These are phyloP conservation scores for Sericinus montela DNA, from an alignment of 2,888 invertebrate genomes.

Conservation along the genomic window DNA sequence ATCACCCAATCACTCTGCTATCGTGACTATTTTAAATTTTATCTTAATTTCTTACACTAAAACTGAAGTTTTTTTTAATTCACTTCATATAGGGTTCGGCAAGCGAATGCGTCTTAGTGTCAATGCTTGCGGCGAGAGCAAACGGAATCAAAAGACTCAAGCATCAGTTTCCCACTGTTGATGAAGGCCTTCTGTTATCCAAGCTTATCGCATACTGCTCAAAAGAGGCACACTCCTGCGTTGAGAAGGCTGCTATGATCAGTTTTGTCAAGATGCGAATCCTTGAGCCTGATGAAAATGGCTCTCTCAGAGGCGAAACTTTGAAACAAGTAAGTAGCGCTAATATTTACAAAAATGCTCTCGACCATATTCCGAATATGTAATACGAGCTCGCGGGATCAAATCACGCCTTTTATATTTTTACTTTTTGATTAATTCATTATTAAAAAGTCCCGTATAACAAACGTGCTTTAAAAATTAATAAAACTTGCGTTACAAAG, in stretches of 20 bases:
- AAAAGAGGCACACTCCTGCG: conserved; percentile 94
- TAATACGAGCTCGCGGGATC: no score
- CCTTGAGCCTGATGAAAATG: conserved; percentile 91
- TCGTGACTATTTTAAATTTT: no score
- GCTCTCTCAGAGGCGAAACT: conserved; percentile 88
- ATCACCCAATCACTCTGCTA: no score
- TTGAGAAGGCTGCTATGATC: conserved; percentile 97
- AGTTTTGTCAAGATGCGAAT: conserved; percentile 94
- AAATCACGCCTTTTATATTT: no score
- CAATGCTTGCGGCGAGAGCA: conserved; percentile 94
- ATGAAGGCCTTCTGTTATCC: conserved; percentile 93
- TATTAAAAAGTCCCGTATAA: no score
- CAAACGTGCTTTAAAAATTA: no score
- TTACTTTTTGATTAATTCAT: no score
- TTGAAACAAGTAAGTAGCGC: conserved; percentile 82
- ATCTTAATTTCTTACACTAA: no score
- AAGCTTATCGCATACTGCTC: conserved; percentile 96
- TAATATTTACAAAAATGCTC: no score
- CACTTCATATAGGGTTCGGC: conserved; percentile 88
- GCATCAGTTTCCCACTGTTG: conserved; percentile 90
- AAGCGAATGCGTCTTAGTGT: conserved; percentile 95
- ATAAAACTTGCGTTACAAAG: no score
- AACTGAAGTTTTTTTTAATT: no score
- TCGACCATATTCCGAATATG: no score
- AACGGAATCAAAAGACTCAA: conserved; percentile 92